Evolutionary conservation across 2,888 invertebrate genomes (phyloP), one percentile per base, ranked within the genome.

Genomic region (Apotomis turbidana): DNA sequence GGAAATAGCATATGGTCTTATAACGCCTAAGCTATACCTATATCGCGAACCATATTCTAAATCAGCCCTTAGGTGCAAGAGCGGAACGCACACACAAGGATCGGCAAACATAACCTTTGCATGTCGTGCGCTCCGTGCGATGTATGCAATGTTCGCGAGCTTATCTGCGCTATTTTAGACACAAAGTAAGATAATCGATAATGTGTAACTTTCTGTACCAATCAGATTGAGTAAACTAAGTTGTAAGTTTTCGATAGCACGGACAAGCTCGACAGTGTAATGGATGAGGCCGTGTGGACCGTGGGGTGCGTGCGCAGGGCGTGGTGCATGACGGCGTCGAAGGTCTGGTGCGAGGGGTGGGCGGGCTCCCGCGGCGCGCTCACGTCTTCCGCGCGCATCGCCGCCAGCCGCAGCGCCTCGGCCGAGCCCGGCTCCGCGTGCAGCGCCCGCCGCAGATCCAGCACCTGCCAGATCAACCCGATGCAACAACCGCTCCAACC

Each of bases 391-490:
- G 87, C 90, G 85, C 93, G 89, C 89, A 91, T 89, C 81, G 88
- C 86, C 79, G 90, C 94, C 94, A 90, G 93, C 88, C 88, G 94
- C 90, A 89, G 92, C 89, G 90, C 93, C 88, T 93, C 93, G 83
- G 93, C 93, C 78, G 93, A 93, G 76, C 94, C 94, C 68, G 95
- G 95, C 90, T 95, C 95, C 80, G 96, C 96, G 93, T 96, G 96
- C 91, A 96, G 95, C 87, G 96, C 96, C 90, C 96, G 95, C 93
- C 96, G 95, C 89, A 96, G 94, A 94, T 96, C 96, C 95, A 96
- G 95, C 94, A 96, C 96, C 96, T 96, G 94, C 88, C 93, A 82
- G 83, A 85, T 79, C 80, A 78, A 88, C 80, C 77, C 77, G 49
- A 49, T 49, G 76, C 75, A 77, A 78, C 79, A 81, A 79, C 82